Conservation (phyloP, 2,888 invertebrate genomes). For the Cantharis rustica region DNA sequence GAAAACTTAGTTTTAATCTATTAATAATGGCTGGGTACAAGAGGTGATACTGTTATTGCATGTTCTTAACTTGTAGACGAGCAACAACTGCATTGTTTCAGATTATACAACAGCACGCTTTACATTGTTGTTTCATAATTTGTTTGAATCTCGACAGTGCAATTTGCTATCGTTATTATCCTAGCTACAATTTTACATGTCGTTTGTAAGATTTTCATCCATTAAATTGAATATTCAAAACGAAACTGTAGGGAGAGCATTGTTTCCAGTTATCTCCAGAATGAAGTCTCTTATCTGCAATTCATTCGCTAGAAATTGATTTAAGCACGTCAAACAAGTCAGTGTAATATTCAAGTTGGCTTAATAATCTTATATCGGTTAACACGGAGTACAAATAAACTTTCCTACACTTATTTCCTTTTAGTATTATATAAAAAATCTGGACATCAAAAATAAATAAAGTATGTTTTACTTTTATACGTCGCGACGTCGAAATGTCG, state of each 20-base stretch:
- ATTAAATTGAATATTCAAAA: constrained; percentile 10
- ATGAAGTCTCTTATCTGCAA: not conserved
- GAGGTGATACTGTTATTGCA: constrained; percentile 28
- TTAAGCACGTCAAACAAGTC: not conserved
- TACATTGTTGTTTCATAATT: constrained; percentile 21
- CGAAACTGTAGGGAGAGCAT: not conserved
- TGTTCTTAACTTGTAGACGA: constrained; percentile 29
- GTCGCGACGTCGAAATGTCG: not conserved
- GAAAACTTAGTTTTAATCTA: not conserved
- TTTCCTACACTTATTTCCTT: not conserved
- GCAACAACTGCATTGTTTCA: constrained; percentile 26
- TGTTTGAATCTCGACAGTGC: constrained; percentile 16
- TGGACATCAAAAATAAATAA: not conserved
- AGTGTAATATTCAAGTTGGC: not conserved
- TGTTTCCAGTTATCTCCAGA: not conserved
- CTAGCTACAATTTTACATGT: constrained; percentile 11
- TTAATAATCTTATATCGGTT: not conserved
- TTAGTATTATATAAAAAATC: not conserved
- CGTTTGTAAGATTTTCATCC: constrained; percentile 14
- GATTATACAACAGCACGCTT: constrained; percentile 18
- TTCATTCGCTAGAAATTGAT: not conserved
- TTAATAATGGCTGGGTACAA: not conserved
- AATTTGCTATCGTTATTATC: constrained; percentile 27
- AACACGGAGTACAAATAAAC: not conserved
- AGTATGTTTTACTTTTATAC: not conserved